These are phyloP conservation scores for Podarcis lilfordi DNA, from an alignment of 2,797 vertebrate species.

Conservation along the genomic window DNA sequence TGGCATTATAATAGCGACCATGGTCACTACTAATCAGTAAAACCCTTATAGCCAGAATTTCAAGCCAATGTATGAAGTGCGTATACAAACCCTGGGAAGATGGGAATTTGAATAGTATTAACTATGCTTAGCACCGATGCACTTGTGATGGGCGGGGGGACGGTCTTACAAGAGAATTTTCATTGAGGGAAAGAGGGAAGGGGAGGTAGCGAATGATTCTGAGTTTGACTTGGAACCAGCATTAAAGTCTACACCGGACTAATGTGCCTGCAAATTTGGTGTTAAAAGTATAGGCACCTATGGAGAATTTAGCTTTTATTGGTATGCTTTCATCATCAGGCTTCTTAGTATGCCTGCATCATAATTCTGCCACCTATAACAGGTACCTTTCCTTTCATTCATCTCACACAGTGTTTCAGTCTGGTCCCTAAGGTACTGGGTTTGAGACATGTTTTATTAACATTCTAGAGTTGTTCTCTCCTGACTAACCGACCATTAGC, in stretches of 20 bases:
- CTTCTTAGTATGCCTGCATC: not conserved
- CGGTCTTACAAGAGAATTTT: not conserved
- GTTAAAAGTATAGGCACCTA: not conserved
- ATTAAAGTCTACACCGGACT: not conserved
- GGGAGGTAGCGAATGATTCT: not conserved
- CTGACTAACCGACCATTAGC: slow-evolving; percentile 75
- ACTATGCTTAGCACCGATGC: not conserved
- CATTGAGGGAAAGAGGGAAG: too few species aligned
- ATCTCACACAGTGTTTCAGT: slow-evolving; percentile 53
- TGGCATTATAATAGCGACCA: not conserved
- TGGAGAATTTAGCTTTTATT: not conserved
- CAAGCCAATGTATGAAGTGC: not conserved
- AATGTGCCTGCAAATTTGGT: not conserved
- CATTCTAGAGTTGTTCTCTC: slow-evolving; percentile 73
- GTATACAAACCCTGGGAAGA: not conserved
- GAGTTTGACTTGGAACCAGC: not conserved
- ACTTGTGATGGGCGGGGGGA: not conserved
- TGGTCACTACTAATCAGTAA: not conserved
- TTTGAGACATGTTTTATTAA: slow-evolving; percentile 72
- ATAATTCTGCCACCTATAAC: slow-evolving; percentile 22
- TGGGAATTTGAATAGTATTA: not conserved
- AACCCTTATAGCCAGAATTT: not conserved
- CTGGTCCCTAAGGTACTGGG: slow-evolving; percentile 69
- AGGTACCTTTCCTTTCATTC: slow-evolving; percentile 46
- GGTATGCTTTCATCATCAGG: not conserved